These are phyloP conservation scores for Coregonus suidteri DNA, from an alignment of 2,797 vertebrate species.

Conservation along the genomic window DNA sequence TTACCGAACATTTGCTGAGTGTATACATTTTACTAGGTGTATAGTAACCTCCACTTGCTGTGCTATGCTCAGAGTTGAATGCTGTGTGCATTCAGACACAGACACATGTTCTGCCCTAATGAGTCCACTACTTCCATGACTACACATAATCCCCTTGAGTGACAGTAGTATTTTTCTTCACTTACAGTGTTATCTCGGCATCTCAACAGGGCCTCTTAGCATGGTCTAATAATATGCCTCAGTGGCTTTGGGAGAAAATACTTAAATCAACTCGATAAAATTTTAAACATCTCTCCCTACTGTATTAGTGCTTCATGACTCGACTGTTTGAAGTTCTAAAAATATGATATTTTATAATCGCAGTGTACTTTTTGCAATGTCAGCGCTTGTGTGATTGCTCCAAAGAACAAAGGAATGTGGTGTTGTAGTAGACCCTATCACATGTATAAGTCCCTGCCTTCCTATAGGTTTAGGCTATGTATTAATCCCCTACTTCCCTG, in stretches of 20 bases:
- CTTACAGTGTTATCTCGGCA: not conserved
- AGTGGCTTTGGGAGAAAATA: not conserved
- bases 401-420: not conserved
- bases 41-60: too few relatives aligned
- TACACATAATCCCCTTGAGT: not conserved
- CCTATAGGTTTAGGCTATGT: not conserved
- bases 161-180: not conserved
- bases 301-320: slow-evolving; percentile 15
- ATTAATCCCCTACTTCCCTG: not conserved
- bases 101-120: not conserved
- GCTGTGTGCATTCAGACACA: not conserved
- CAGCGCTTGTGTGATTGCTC: not conserved
- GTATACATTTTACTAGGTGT: too few relatives aligned
- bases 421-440: too few relatives aligned
- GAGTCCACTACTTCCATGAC: not conserved
- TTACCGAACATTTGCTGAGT: too few relatives aligned
- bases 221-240: slow-evolving; percentile 6
- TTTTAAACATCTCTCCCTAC: slow-evolving; percentile 2
- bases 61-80: not conserved
- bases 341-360: not conserved
- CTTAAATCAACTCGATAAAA: slow-evolving; percentile 12
- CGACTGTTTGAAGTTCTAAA: slow-evolving; percentile 1
- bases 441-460: not conserved
- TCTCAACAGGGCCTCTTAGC: not conserved
- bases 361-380: not conserved